A percentile compares a stretch with the other conserved stretches of the same genome.
Evolutionary conservation across 2,797 vertebrate species (phyloP).

Genomic region (Eurystomus glaucurus): DNA sequence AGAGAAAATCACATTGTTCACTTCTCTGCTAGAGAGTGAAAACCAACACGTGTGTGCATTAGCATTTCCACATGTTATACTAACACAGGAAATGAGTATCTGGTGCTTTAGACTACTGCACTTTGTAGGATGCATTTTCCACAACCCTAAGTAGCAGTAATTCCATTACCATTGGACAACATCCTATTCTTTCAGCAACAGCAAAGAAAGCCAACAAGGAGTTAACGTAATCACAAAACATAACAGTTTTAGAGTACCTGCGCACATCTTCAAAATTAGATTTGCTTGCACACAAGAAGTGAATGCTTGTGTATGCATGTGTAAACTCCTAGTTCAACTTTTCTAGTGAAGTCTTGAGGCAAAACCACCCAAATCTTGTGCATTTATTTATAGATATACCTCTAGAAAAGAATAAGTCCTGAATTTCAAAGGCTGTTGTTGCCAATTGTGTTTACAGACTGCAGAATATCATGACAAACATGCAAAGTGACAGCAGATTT

Average conservation of each 20-base stretch:
- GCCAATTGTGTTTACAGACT: background rate
- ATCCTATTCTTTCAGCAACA: background rate
- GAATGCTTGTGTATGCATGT: background rate
- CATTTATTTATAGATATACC: background rate
- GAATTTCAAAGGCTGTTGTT: background rate
- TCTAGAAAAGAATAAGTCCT: background rate
- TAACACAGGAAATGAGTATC: background rate
- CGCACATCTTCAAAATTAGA: background rate
- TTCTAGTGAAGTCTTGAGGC: background rate
- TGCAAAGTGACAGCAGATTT: background rate
- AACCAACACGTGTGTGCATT: accelerated
- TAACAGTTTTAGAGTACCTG: background rate
- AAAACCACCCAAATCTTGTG: background rate
- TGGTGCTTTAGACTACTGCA: background rate
- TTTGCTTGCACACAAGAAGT: background rate
- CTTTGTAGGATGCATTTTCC: background rate
- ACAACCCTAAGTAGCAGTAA: background rate
- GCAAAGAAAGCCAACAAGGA: background rate
- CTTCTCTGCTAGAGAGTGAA: background rate
- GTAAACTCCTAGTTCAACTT: background rate
- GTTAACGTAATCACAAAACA: background rate
- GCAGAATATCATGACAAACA: background rate
- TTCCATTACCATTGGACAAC: background rate
- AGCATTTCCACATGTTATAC: background rate
- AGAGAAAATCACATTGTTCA: background rate